Percentiles rank a stretch among this genome's conserved stretches.
phyloP scores from a whole-genome alignment of 2,888 invertebrate genomes.

The Podotricha telesiphe region DNA sequence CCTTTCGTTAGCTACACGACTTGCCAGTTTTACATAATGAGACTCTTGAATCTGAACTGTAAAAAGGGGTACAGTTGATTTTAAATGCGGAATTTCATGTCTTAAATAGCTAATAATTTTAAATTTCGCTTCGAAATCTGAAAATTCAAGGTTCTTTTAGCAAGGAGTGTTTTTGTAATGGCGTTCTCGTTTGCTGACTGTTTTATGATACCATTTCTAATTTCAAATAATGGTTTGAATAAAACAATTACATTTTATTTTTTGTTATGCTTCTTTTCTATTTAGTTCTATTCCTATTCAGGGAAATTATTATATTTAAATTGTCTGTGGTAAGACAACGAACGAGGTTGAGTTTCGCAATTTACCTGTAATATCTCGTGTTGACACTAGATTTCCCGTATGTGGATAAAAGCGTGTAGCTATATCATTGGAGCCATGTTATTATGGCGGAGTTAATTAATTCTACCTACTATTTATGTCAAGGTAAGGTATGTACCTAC shows the following conservation, averaged over 20 bases:
- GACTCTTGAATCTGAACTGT: conserved; percentile 19
- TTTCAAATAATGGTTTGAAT: background rate
- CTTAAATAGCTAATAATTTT: conserved; percentile 18
- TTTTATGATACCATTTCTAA: background rate
- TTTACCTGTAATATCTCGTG: too few species aligned
- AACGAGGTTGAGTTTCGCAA: too few species aligned
- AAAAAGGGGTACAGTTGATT: conserved; percentile 27
- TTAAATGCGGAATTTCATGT: conserved; percentile 16
- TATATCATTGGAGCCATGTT: too few species aligned
- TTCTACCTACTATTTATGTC: too few species aligned
- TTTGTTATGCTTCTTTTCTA: background rate
- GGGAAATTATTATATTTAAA: too few species aligned
- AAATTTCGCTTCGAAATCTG: conserved; percentile 12
- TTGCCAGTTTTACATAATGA: conserved; percentile 48
- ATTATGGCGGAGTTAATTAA: too few species aligned
- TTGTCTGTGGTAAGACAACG: too few species aligned
- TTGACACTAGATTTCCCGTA: too few species aligned
- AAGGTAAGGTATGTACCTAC: too few species aligned
- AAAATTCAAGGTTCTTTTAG: conserved; percentile 2
- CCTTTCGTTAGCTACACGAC: conserved; percentile 50
- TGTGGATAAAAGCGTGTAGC: too few species aligned
- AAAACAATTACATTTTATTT: background rate
- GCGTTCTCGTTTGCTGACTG: background rate
- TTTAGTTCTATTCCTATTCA: too few species aligned
- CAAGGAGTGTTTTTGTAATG: conserved; percentile 1